Percentiles rank a stretch among this genome's conserved stretches.
Conservation (phyloP, 2,888 invertebrate species). For the Drosophila anomelani region DNA sequence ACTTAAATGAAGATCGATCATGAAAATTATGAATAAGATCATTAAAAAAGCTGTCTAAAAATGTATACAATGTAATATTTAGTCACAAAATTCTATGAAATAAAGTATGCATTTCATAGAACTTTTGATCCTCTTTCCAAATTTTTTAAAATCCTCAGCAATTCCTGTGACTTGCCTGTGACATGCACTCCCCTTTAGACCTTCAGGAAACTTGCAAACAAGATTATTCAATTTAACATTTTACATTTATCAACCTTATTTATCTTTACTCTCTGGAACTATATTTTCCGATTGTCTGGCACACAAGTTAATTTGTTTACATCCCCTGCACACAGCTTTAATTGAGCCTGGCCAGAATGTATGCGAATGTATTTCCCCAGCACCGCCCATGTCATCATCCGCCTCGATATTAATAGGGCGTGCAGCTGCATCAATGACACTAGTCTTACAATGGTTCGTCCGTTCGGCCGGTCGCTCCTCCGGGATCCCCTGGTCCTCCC, state of each 20-base stretch:
- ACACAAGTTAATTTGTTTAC: slow-evolving; percentile 3
- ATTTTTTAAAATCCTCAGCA: background rate
- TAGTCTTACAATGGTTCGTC: slow-evolving; percentile 48
- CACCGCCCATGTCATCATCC: background rate
- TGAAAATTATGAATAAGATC: background rate
- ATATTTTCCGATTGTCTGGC: background rate
- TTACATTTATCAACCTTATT: background rate
- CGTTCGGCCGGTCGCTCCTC: background rate
- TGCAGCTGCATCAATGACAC: slow-evolving; percentile 61
- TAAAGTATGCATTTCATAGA: too few species aligned
- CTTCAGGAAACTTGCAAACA: background rate
- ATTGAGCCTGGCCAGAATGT: slow-evolving; percentile 12
- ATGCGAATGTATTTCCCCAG: background rate
- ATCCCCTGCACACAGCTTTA: background rate
- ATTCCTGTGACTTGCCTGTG: background rate
- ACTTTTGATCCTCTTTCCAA: too few species aligned
- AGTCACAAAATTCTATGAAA: background rate
- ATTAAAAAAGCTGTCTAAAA: too few species aligned
- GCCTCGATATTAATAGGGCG: slow-evolving; percentile 56
- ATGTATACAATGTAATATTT: background rate
- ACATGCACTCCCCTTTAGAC: background rate
- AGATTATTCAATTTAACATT: background rate
- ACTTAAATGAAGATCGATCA: background rate
- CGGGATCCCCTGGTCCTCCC: background rate
- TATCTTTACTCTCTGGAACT: background rate